Evolutionary conservation across 2,113 vertebrate species (phyloP).

Genomic region (Oncorhynchus kisutch): DNA sequence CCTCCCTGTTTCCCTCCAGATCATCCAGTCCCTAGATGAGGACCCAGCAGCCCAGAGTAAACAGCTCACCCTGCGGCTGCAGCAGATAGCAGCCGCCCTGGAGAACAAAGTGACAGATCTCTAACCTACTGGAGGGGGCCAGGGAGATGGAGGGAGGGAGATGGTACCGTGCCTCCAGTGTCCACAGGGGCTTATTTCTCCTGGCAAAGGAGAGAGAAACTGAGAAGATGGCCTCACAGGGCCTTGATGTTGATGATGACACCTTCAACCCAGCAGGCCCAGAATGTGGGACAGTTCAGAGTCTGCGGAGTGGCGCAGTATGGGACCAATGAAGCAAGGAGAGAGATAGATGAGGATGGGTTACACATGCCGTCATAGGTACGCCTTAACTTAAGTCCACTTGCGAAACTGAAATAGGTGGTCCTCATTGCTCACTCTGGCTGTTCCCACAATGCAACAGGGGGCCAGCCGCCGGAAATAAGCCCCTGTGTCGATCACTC

Average conservation of each 20-base stretch:
- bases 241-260: background rate
- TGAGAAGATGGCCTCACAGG: constrained; percentile 20
- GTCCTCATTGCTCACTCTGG: constrained; percentile 54
- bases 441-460: constrained; percentile 52
- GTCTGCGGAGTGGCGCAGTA: constrained; percentile 35
- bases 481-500: constrained; percentile 63
- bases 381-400: constrained; percentile 65
- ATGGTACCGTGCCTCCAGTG: constrained; percentile 49
- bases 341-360: constrained; percentile 44
- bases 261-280: background rate
- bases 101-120: constrained; percentile 99
- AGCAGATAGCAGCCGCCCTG: constrained; percentile 93
- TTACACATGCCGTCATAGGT: constrained; percentile 18
- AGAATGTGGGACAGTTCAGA: constrained; percentile 22
- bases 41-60: constrained; percentile 96
- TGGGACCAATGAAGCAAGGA: constrained; percentile 45
- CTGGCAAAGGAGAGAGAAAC: constrained; percentile 34
- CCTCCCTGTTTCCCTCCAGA: constrained; percentile 69
- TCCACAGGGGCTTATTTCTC: constrained; percentile 62
- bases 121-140: constrained; percentile 69
- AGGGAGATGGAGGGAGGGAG: constrained; percentile 73
- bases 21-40: constrained; percentile 93
- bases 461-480: constrained; percentile 52
- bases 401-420: constrained; percentile 61
- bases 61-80: constrained; percentile 94